These are phyloP conservation scores for Escarpia spicata DNA, from an alignment of 2,888 invertebrate species.

Conservation along the genomic window DNA sequence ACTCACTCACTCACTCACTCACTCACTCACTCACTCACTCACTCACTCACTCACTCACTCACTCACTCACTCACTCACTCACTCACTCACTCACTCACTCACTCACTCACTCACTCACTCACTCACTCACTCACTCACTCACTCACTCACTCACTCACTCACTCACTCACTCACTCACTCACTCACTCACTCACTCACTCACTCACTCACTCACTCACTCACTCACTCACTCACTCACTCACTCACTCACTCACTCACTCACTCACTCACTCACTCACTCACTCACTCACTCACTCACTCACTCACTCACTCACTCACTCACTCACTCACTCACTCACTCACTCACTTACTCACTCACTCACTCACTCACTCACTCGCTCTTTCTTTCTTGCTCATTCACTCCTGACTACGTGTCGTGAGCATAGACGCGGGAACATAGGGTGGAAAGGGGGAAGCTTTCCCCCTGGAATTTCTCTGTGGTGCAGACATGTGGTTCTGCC, in stretches of 20 bases:
- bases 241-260: neutral
- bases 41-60: conserved; percentile 19
- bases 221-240: neutral
- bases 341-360: too few species aligned
- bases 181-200: conserved; percentile 14
- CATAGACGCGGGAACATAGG: too few species aligned
- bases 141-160: neutral
- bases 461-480: too few species aligned
- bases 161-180: conserved; percentile 19
- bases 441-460: too few species aligned
- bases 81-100: conserved; percentile 19
- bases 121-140: neutral
- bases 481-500: too few species aligned
- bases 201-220: neutral
- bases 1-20: conserved; percentile 19
- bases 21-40: conserved; percentile 19
- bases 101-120: conserved; percentile 19
- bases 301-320: too few species aligned
- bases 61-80: conserved; percentile 19
- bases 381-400: too few species aligned
- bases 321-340: too few species aligned
- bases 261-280: neutral
- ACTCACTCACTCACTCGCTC: too few species aligned
- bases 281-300: neutral
- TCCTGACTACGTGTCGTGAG: too few species aligned